Base-by-base conservation (phyloP, 2,888 invertebrate species). In the Platycheirus rosarum region DNA sequence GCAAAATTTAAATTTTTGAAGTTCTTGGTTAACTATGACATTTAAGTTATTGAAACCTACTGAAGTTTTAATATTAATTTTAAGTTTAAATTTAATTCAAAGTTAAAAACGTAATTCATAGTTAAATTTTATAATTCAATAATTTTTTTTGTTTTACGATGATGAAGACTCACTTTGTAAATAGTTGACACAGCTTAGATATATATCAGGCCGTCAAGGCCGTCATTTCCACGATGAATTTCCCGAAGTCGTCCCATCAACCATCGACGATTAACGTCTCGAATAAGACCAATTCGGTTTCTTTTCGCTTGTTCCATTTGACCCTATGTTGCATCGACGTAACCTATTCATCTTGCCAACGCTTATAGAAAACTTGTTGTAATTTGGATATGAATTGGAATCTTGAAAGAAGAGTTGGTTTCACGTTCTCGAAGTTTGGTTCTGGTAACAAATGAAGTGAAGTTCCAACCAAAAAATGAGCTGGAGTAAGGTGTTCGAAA, bases 331-430 rank as follows among this genome's bases (percentile, higher is more conserved):
- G 51, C 7, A 51, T 14, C 3, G 29, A 32, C 9, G 51, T 51
- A 4, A 48, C 23, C 20, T 48, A 48, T 48, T 48, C n/a, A n/a
- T 48, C 48, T 48, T 48, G 48, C 23, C 48, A 48, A 48, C 44
- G 44, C 9, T 48, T 48, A n/a, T 23, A 44, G 44, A 44, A 44
- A 44, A 44, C 44, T 18, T 16, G 16, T 44, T 44, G 44, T 7
- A 49, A 14, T 49, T 49, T 49, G 6, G 49, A 49, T 23, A 49
- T 49, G 1, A 49, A 26, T 13, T 49, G 26, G 26, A 49, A 26
- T 29, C 49, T 49, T 26, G 49, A 49, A 7, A 49, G 9, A 8
- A 49, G 49, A 7, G 49, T 49, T 26, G 26, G 49, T 26, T 29
- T 49, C 26, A 49, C 49, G 4, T 49, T 13, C 26, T 49, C 49